phyloP scores from a whole-genome alignment of 1,140 invertebrate species.

The Oreohelix idahoensis region DNA sequence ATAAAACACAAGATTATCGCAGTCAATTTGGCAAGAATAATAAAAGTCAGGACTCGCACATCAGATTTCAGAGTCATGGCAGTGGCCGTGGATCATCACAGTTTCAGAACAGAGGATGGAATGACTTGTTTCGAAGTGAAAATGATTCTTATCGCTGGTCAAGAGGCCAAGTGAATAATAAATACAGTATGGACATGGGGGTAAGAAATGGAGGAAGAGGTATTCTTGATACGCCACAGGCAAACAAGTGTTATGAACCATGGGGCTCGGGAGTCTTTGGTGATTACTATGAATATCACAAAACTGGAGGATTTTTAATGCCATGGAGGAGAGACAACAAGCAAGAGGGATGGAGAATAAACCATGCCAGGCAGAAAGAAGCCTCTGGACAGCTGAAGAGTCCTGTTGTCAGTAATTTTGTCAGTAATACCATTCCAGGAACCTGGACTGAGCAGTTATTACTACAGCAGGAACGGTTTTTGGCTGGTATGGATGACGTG shows the following conservation, averaged over 20 bases:
- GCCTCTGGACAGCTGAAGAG: not conserved
- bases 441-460: conserved; percentile 37
- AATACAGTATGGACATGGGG: too few relatives aligned
- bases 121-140: too few relatives aligned
- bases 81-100: too few relatives aligned
- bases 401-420: not conserved
- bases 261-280: conserved; percentile 25
- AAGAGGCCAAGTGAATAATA: too few relatives aligned
- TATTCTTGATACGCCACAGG: not conserved
- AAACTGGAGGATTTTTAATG: not conserved
- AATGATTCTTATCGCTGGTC: too few relatives aligned
- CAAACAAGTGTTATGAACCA: not conserved
- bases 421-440: not conserved
- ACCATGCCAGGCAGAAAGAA: not conserved
- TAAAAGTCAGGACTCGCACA: too few relatives aligned
- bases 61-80: too few relatives aligned
- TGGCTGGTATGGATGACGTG: conserved; percentile 18
- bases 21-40: too few relatives aligned
- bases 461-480: conserved; percentile 23
- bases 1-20: too few relatives aligned
- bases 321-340: not conserved
- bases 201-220: too few relatives aligned
- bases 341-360: not conserved
- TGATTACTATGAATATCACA: not conserved
- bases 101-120: too few relatives aligned